Evolutionary conservation across 2,888 invertebrate species (phyloP).

Genomic region (Calameuta pallipes): DNA sequence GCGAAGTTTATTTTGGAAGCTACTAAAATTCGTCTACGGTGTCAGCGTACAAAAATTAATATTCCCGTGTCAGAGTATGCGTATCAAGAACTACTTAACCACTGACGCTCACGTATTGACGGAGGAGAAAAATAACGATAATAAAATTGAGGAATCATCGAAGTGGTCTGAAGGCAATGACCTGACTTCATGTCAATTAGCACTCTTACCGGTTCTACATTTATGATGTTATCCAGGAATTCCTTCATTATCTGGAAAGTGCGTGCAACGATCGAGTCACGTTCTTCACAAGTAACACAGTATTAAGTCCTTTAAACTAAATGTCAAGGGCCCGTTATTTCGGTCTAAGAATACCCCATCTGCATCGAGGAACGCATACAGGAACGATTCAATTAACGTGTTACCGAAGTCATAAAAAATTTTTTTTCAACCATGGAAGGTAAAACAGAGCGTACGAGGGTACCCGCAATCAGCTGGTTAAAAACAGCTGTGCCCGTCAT

Average conservation of each 20-base stretch:
- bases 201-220: background rate
- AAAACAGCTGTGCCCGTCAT: conserved; percentile 61
- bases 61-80: background rate
- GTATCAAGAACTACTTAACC: background rate
- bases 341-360: background rate
- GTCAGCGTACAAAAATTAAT: background rate
- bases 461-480: conserved; percentile 57
- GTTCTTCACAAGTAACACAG: background rate
- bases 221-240: background rate
- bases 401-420: background rate
- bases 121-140: background rate
- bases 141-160: background rate
- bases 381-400: background rate
- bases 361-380: background rate
- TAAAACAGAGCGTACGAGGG: background rate
- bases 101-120: background rate
- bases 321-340: background rate
- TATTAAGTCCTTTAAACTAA: background rate
- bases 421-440: background rate
- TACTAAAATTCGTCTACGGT: background rate
- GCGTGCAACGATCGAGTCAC: background rate
- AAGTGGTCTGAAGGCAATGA: background rate
- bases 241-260: background rate
- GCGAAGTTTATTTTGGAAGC: background rate
- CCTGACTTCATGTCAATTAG: background rate